Evolutionary conservation across 2,888 invertebrate species (phyloP).

Genomic region (Apantesis nais): DNA sequence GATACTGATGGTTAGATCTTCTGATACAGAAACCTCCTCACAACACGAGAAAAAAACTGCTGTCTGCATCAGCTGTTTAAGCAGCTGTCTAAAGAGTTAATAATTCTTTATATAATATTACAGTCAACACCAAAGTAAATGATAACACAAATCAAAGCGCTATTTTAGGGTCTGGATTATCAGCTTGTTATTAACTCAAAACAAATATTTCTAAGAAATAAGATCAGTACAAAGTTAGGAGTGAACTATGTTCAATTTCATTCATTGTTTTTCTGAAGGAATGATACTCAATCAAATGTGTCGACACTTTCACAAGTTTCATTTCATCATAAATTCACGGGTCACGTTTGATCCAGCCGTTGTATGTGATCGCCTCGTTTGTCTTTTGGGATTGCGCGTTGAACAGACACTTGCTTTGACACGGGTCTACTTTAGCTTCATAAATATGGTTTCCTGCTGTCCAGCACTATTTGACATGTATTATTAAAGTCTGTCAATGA

Average conservation of each 20-base stretch:
- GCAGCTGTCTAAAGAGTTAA: too few relatives aligned
- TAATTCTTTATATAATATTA: too few relatives aligned
- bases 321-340: background rate
- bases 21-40: too few relatives aligned
- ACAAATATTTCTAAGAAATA: background rate
- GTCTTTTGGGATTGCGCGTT: constrained; percentile 1
- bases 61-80: too few relatives aligned
- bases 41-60: too few relatives aligned
- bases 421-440: constrained; percentile 8
- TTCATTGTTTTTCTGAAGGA: background rate
- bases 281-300: constrained; percentile 1
- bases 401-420: constrained; percentile 8
- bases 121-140: background rate
- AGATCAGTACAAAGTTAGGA: background rate
- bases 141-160: background rate
- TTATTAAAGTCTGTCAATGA: background rate
- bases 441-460: background rate
- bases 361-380: constrained; percentile 4
- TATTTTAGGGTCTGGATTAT: background rate
- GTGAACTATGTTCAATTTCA: background rate
- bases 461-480: background rate
- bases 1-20: too few relatives aligned
- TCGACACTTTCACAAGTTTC: background rate
- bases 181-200: background rate
- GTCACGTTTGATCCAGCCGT: constrained; percentile 7